Evolutionary conservation across 2,888 invertebrate species (phyloP), one percentile per base, ranked within the genome.

Genomic region (Deilephila porcellus): DNA sequence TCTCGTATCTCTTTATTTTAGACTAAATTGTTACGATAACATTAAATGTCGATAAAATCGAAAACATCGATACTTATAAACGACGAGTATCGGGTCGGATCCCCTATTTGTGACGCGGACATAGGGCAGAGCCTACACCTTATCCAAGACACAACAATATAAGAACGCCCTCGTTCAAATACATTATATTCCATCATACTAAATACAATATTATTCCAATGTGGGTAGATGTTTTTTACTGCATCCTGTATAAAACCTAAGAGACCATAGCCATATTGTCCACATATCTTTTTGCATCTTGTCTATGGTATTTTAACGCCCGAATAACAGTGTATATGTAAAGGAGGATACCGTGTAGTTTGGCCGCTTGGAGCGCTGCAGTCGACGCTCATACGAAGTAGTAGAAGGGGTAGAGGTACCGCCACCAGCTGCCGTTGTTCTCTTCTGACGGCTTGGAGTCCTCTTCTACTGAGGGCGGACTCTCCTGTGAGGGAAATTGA

Each of bases 381-480:
- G 29, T 60, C 32, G 25, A n/a, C 45, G 59, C 78, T 87, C 82
- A 92, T 74, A 91, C 91, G 79, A 96, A 96, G 83, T 95, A 96
- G 83, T 95, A 95, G 80, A 94, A 92, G 2, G 95, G 95, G 78
- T 95, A 94, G n/a, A 96, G 85, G 80, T 95, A 96, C 73, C 95
- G 91, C 95, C 95, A 95, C 93, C 95, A 95, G 74, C 90, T 86
- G 72, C 86, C 85, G 72, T 83, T 88, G 0, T 78, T 75, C 71
- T 67, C 84, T 32, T 84, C 84, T 1, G 76, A 75, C 11, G 81
- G 82, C 0, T 78, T 77, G 6, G 59, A 71, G 20, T 79, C 77
- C 6, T 64, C 71, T 8, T 71, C 52, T 19, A 53, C 25, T 71
- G 72, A 73, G 1, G 60, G 3, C 19, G 70, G 37, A 2, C 52